Evolutionary conservation across 35 echinoderm and acorn worm genomes (phyloP).

Genomic region (Heliocidaris tuberculata): DNA sequence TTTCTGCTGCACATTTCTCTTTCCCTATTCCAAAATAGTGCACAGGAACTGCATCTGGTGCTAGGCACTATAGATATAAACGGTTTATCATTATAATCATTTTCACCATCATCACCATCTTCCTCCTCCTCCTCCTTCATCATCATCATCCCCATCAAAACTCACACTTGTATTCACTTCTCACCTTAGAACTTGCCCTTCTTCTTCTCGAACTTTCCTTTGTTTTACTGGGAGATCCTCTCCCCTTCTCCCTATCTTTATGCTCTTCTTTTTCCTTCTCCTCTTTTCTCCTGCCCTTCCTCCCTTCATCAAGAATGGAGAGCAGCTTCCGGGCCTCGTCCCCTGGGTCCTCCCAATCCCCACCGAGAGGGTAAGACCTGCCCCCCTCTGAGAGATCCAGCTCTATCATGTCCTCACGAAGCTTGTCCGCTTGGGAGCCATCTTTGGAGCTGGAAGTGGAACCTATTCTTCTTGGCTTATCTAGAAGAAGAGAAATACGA

Average conservation of each 20-base stretch:
- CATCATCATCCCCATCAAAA: neutral
- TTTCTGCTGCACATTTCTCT: too few species aligned
- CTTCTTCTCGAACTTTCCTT: slow-evolving; percentile 28
- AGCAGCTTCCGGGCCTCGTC: slow-evolving; percentile 24
- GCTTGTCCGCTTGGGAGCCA: slow-evolving; percentile 28
- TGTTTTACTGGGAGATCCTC: neutral
- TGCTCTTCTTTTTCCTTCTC: neutral
- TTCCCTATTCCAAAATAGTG: too few species aligned
- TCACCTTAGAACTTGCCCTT: slow-evolving; percentile 14
- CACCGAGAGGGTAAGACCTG: neutral
- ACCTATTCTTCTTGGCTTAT: slow-evolving; percentile 18
- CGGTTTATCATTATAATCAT: neutral
- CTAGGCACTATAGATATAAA: too few species aligned
- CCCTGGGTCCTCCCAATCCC: slow-evolving; percentile 23
- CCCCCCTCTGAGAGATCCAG: neutral
- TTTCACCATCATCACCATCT: neutral
- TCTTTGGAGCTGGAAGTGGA: slow-evolving; percentile 40
- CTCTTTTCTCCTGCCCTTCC: neutral
- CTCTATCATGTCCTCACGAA: slow-evolving; percentile 42
- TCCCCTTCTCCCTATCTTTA: slow-evolving; percentile 20
- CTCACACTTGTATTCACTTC: too few species aligned
- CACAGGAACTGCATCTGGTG: too few species aligned
- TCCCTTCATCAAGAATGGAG: slow-evolving; percentile 18
- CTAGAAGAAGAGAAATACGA: neutral
- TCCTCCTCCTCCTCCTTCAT: too few species aligned